phyloP scores from a whole-genome alignment of 2,888 invertebrate genomes.

The Apotomis capreana region DNA sequence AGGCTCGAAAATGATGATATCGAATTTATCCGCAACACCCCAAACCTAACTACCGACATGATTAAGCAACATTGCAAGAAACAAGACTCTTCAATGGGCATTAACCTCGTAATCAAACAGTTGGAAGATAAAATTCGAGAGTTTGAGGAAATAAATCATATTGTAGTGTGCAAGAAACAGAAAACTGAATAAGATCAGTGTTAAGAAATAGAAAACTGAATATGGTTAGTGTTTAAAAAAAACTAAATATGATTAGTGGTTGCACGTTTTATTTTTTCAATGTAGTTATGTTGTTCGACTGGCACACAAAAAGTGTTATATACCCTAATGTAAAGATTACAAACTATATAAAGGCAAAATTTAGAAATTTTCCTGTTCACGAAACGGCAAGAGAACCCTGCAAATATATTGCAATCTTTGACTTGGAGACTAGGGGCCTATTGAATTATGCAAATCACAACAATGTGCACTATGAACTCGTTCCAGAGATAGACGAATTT shows the following conservation, averaged over 20 bases:
- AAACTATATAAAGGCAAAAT: not conserved
- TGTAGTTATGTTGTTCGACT: not conserved
- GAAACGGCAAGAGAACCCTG: not conserved
- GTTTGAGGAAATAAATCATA: not conserved
- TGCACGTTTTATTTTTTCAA: too few relatives aligned
- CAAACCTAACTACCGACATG: not conserved
- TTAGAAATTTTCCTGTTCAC: not conserved
- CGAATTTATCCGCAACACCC: not conserved
- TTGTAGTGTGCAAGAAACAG: too few relatives aligned
- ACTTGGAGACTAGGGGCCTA: not conserved
- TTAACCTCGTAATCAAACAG: not conserved
- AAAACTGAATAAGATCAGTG: not conserved
- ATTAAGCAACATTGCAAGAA: conserved; percentile 7
- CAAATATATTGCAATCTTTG: conserved; percentile 2
- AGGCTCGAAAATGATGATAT: not conserved
- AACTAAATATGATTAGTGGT: too few relatives aligned
- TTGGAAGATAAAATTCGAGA: not conserved
- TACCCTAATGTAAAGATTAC: not conserved
- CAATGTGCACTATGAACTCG: not conserved
- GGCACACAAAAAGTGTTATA: not conserved
- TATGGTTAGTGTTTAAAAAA: too few relatives aligned
- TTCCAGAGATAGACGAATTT: not conserved
- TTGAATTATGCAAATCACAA: not conserved
- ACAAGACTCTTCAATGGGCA: not conserved
- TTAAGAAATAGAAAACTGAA: too few relatives aligned